These are phyloP conservation scores for Anoura caudifer DNA, from an alignment of 2,113 vertebrate species.

Conservation along the genomic window DNA sequence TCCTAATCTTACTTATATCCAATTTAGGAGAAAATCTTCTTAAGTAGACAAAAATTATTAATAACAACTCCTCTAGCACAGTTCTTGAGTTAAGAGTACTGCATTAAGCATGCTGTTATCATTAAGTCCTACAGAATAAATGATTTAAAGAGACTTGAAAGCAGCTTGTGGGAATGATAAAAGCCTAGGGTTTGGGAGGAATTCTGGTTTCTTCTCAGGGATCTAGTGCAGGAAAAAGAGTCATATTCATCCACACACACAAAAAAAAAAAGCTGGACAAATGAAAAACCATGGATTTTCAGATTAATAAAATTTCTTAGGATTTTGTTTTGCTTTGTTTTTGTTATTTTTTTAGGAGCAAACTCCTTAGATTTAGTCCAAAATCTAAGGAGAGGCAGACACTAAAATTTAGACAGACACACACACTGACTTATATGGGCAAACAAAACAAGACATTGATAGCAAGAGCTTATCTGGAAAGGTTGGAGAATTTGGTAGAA, in stretches of 20 bases:
- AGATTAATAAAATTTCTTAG: not conserved
- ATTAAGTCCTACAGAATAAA: not conserved
- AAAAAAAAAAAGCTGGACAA: not conserved
- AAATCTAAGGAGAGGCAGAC: not conserved
- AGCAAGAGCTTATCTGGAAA: not conserved
- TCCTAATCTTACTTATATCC: not conserved
- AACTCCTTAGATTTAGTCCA: not conserved
- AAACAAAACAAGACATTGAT: not conserved
- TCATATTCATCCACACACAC: not conserved
- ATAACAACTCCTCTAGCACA: not conserved
- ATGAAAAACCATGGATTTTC: not conserved
- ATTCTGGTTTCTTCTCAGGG: not conserved
- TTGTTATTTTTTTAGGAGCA: not conserved
- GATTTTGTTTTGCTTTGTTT: not conserved
- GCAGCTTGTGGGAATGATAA: not conserved
- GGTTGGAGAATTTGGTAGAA: not conserved
- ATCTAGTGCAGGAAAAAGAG: not conserved
- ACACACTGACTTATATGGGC: not conserved
- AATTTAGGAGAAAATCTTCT: not conserved
- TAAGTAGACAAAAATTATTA: not conserved
- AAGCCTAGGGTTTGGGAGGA: not conserved
- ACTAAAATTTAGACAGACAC: not conserved
- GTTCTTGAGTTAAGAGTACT: not conserved
- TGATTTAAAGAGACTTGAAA: not conserved
- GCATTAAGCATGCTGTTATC: not conserved